phyloP scores from a whole-genome alignment of 2,113 vertebrate genomes.

The Calypte anna region DNA sequence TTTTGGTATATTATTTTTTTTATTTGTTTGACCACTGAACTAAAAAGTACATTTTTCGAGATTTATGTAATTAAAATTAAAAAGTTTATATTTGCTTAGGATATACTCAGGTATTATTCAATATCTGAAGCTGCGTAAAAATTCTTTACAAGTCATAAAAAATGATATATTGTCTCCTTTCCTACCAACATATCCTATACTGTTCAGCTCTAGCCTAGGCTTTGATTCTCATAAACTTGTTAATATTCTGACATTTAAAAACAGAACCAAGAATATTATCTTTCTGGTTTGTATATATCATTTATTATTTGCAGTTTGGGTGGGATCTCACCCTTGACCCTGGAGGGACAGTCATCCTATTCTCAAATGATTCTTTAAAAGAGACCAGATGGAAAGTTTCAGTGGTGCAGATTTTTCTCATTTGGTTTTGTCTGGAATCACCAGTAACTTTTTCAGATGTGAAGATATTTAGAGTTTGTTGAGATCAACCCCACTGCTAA shows the following conservation, averaged over 20 bases:
- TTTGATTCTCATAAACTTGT: not conserved
- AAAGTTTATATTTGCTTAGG: not conserved
- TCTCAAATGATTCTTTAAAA: not conserved
- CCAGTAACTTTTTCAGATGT: not conserved
- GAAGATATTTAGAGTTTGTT: not conserved
- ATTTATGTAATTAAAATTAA: not conserved
- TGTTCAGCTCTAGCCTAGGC: not conserved
- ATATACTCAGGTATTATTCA: not conserved
- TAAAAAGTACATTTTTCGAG: not conserved
- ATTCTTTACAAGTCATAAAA: not conserved
- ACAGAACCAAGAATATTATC: not conserved
- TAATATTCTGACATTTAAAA: not conserved
- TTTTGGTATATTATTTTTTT: not conserved
- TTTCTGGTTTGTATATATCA: not conserved
- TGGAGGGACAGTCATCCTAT: not conserved
- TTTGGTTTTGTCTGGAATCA: not conserved
- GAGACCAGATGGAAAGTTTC: not conserved
- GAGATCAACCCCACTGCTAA: constrained; percentile 9
- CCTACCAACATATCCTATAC: not conserved
- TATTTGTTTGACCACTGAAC: not conserved
- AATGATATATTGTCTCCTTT: not conserved
- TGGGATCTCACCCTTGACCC: not conserved
- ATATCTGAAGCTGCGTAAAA: not conserved
- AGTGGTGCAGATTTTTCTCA: not conserved
- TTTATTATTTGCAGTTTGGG: not conserved